phyloP scores from a whole-genome alignment of 2,888 invertebrate genomes.

The Agrochola circellaris region DNA sequence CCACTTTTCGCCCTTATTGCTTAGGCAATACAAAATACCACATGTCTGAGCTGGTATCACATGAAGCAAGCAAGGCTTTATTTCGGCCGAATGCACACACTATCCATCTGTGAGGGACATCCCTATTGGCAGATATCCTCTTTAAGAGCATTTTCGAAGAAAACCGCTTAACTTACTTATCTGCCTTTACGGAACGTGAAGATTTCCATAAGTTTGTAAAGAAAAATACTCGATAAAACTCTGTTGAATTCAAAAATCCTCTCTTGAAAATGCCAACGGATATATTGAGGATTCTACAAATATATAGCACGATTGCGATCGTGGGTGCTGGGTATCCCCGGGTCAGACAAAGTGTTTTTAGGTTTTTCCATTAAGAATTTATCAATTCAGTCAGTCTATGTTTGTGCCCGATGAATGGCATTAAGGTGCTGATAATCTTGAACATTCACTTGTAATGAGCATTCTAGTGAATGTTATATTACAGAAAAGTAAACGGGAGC shows the following conservation, averaged over 20 bases:
- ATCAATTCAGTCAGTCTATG: not conserved
- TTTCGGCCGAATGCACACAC: slow-evolving; percentile 7
- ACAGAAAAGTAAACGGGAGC: too few species aligned
- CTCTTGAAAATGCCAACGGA: not conserved
- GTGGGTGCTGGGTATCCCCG: not conserved
- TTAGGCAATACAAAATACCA: not conserved
- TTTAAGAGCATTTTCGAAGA: not conserved
- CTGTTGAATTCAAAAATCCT: slow-evolving; percentile 14
- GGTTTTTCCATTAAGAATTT: not conserved
- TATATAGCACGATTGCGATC: not conserved
- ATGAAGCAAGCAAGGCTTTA: not conserved
- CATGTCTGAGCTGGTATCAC: not conserved
- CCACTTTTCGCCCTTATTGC: too few species aligned
- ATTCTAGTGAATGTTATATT: too few species aligned
- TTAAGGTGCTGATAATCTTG: too few species aligned
- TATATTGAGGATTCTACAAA: not conserved
- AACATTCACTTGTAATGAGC: too few species aligned
- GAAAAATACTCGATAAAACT: not conserved
- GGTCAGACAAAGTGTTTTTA: not conserved
- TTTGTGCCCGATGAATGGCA: not conserved
- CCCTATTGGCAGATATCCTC: not conserved
- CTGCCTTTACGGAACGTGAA: not conserved
- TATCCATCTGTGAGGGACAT: not conserved
- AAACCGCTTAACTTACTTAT: not conserved
- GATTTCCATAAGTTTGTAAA: not conserved